Evolutionary conservation across 2,797 vertebrate genomes (phyloP).

Genomic region (Anguilla megastoma): DNA sequence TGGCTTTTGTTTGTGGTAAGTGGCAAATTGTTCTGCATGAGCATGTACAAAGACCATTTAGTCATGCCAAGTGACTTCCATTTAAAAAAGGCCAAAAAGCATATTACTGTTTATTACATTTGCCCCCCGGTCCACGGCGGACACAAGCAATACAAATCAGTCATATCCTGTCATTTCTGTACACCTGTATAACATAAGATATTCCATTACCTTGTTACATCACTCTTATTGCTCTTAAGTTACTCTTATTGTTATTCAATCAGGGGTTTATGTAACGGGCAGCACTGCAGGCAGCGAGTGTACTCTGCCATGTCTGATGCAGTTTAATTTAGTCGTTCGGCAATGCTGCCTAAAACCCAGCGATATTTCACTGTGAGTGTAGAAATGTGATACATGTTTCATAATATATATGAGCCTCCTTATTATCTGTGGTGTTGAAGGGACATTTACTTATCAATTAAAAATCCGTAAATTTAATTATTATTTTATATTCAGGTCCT

Average conservation of each 20-base stretch:
- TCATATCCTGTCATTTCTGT: constrained; percentile 51
- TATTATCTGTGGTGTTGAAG: not conserved
- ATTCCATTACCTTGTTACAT: constrained; percentile 58
- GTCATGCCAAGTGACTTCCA: constrained; percentile 63
- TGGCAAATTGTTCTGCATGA: constrained; percentile 65
- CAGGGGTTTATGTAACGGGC: constrained; percentile 60
- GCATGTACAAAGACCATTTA: constrained; percentile 58
- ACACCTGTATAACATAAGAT: constrained; percentile 49
- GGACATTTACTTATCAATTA: not conserved
- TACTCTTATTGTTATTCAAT: constrained; percentile 65
- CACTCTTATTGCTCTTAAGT: constrained; percentile 54
- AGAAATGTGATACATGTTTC: not conserved
- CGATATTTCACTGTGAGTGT: not conserved
- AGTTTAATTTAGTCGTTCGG: constrained; percentile 30
- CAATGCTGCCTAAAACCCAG: not conserved
- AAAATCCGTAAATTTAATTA: not conserved
- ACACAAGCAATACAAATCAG: constrained; percentile 62
- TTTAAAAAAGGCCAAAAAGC: constrained; percentile 65
- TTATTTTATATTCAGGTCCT: not conserved
- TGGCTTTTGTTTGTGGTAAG: constrained; percentile 73
- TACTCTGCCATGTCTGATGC: constrained; percentile 36
- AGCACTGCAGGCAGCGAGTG: constrained; percentile 44
- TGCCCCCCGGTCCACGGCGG: constrained; percentile 40
- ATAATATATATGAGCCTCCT: constrained; percentile 4
- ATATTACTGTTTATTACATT: constrained; percentile 72